Percentiles rank a stretch among this genome's conserved stretches.
Evolutionary conservation across 2,797 vertebrate species (phyloP).

Genomic region (Acipenser ruthenus): DNA sequence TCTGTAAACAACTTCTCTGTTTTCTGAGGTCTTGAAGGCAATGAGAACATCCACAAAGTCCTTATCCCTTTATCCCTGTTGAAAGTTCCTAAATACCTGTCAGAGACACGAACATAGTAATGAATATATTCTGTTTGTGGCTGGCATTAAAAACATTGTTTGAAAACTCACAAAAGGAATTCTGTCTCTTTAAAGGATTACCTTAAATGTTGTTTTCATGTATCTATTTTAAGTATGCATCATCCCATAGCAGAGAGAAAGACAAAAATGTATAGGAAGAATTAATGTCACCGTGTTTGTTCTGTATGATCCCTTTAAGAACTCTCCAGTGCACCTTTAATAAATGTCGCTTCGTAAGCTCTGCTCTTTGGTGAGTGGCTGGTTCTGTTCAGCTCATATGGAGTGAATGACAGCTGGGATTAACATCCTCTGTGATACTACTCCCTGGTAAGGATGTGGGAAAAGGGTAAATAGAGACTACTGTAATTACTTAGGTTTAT

Average conservation of each 20-base stretch:
- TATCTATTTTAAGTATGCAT: neutral
- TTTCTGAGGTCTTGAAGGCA: neutral
- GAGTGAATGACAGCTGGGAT: too few relatives aligned
- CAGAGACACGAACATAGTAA: neutral
- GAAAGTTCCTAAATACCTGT: neutral
- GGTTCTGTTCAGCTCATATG: neutral
- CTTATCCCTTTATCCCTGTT: neutral
- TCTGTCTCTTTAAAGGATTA: neutral
- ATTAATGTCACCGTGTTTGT: neutral
- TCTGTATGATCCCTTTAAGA: neutral
- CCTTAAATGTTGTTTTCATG: neutral
- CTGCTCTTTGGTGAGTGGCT: neutral
- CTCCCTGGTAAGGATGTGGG: too few relatives aligned
- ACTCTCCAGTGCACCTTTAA: neutral
- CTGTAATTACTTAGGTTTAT: too few relatives aligned
- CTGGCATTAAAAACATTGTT: neutral
- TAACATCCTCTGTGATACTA: too few relatives aligned
- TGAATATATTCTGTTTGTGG: neutral
- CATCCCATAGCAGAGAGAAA: neutral
- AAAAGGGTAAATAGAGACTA: too few relatives aligned
- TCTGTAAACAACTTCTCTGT: neutral
- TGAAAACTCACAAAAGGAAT: constrained; percentile 1
- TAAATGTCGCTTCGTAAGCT: neutral
- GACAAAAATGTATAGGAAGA: neutral
- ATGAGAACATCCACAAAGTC: neutral